Evolutionary conservation across 1,140 invertebrate genomes (phyloP), one percentile per base, ranked within the genome.

Genomic region (Drosophila mayri): DNA sequence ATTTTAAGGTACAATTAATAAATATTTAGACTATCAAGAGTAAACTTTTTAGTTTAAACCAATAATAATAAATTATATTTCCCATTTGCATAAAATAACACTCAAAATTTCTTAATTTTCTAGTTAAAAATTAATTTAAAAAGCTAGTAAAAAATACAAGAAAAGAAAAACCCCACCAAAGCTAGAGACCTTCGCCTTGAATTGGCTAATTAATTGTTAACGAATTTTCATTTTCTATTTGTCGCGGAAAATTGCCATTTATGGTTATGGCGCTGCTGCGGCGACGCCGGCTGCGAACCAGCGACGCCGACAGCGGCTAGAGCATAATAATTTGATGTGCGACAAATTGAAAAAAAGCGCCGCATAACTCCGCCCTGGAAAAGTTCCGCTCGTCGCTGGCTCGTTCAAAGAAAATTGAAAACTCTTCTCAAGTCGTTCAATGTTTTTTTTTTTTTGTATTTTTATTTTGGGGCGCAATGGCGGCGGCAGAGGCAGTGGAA

Each of bases 291-390:
- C 37, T 43, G 49, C 74, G 20, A 4, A 5, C 11, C 62, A 62
- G 46, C 60, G 35, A 25, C 35, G 54, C 38, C 44, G 66, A 22
- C 67, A 44, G 70, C 22, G 40, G 79, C 44, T 40, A 70, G 75
- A 78, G 75, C 62, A 91, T 88, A 90, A 91, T 91, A 91, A 90
- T 91, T 91, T 91, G 86, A 91, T 91, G 90, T 81, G 82, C 73
- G 57, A 76, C 70, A 91, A 91, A 91, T 91, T 91, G 90, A 73
- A 91, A 91, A 55, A 55, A 91, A 91, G 91, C 85, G 79, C 75
- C 76, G 81, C 85, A 91, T 86, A 91, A 91, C 91, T 92, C 91
- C 91, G 91, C 91, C 91, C 91, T 86, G 86, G 76, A 90, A 81
- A 86, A 90, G 37, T 82, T 44, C 44, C 84, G 37, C 79, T 44